phyloP scores from a whole-genome alignment of 1,140 invertebrate species.

The Nephila pilipes region DNA sequence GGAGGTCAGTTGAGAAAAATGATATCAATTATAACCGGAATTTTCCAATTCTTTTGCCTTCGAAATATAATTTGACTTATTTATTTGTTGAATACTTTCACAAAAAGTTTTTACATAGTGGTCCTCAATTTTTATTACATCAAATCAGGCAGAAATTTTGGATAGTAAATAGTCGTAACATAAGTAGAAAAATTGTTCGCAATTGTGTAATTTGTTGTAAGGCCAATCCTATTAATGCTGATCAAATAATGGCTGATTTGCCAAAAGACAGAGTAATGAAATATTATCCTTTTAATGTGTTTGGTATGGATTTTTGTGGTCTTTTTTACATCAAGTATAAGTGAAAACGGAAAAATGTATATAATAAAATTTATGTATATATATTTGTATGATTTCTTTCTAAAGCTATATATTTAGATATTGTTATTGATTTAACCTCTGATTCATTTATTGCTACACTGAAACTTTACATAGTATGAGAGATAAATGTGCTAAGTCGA shows the following conservation, averaged over 20 bases:
- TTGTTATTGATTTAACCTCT: conserved; percentile 75
- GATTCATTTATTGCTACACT: conserved; percentile 20
- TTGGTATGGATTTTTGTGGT: not conserved
- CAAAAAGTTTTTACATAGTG: not conserved
- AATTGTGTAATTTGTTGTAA: not conserved
- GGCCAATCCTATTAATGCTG: not conserved
- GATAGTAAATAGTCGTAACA: too few relatives aligned
- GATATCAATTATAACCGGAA: not conserved
- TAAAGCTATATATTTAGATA: conserved; percentile 78
- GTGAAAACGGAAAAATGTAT: not conserved
- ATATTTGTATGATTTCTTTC: conserved; percentile 77
- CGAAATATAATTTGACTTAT: not conserved
- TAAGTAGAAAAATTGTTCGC: too few relatives aligned
- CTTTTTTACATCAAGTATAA: conserved; percentile 11
- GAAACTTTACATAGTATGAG: too few relatives aligned
- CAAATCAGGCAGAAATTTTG: too few relatives aligned
- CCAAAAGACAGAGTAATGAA: not conserved
- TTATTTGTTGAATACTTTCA: not conserved
- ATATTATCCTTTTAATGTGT: not conserved
- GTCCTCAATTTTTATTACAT: too few relatives aligned
- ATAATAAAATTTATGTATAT: conserved; percentile 65
- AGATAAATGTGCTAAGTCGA: too few relatives aligned
- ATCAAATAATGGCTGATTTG: conserved; percentile 24
- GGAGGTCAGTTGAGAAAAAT: not conserved
- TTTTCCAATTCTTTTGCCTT: not conserved